phyloP scores from a whole-genome alignment of 1,140 invertebrate genomes.

The Artemia franciscana region DNA sequence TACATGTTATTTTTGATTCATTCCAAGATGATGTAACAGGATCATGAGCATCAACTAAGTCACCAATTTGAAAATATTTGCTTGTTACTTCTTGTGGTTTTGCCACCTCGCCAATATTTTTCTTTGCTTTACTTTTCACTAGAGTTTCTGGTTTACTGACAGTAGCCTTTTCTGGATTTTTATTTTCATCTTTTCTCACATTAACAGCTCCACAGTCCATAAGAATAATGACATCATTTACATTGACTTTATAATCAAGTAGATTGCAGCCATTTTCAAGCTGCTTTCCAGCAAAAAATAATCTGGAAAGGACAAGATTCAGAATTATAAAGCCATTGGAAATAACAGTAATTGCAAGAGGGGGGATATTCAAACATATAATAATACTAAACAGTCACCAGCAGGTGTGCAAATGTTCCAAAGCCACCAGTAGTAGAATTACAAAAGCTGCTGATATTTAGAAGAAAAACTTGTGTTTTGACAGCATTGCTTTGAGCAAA shows the following conservation, averaged over 20 bases:
- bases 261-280: slow-evolving; percentile 46
- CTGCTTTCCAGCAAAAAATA: slow-evolving; percentile 17
- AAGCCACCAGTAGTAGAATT: neutral
- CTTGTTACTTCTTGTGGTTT: slow-evolving; percentile 17
- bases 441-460: neutral
- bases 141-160: slow-evolving; percentile 7
- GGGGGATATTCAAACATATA: neutral
- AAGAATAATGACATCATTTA: slow-evolving; percentile 54
- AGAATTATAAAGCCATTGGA: neutral
- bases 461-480: neutral
- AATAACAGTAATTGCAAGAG: neutral
- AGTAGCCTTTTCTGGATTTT: slow-evolving; percentile 9
- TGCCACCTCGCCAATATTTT: slow-evolving; percentile 5
- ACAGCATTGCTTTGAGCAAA: too few relatives aligned
- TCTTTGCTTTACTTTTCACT: slow-evolving; percentile 8
- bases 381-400: neutral
- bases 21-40: slow-evolving; percentile 24
- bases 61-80: slow-evolving; percentile 34
- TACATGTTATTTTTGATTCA: slow-evolving; percentile 24
- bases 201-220: slow-evolving; percentile 18
- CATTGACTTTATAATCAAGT: slow-evolving; percentile 49
- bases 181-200: slow-evolving; percentile 13
- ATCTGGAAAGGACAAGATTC: neutral
- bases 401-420: neutral
- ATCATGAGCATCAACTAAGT: slow-evolving; percentile 40